Evolutionary conservation across 2,888 invertebrate genomes (phyloP).

Genomic region (Nymphalis polychloros): DNA sequence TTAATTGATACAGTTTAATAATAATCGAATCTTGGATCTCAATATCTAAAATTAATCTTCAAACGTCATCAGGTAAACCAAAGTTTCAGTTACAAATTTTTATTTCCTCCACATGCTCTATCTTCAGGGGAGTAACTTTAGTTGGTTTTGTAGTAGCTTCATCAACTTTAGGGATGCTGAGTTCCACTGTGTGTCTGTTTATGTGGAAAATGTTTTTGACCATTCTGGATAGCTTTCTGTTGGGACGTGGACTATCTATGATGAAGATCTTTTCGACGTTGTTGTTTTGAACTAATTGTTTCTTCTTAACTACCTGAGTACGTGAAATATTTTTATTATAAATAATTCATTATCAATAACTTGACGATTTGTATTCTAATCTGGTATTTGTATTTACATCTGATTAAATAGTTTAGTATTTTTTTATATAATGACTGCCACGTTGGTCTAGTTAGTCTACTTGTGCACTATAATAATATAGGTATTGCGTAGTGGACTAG

Average conservation of each 20-base stretch:
- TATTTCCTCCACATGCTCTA: constrained; percentile 46
- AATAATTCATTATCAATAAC: too few relatives aligned
- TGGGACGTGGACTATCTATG: constrained; percentile 63
- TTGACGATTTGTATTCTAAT: too few relatives aligned
- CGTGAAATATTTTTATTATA: neutral
- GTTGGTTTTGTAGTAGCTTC: constrained; percentile 70
- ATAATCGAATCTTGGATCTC: too few relatives aligned
- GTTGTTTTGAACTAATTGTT: constrained; percentile 48
- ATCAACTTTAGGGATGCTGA: constrained; percentile 62
- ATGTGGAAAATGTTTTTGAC: constrained; percentile 69
- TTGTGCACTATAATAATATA: too few relatives aligned
- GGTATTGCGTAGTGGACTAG: too few relatives aligned
- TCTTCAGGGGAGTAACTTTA: constrained; percentile 67
- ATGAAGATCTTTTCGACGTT: constrained; percentile 71
- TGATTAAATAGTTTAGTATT: too few relatives aligned
- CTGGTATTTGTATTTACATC: too few relatives aligned
- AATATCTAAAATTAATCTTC: too few relatives aligned
- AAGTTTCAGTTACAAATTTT: neutral
- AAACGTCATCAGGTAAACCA: neutral
- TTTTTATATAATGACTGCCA: too few relatives aligned
- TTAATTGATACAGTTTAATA: too few relatives aligned
- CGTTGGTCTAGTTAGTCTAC: too few relatives aligned
- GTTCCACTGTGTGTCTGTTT: constrained; percentile 65
- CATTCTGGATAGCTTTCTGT: constrained; percentile 58
- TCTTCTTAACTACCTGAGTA: constrained; percentile 56